phyloP scores from a whole-genome alignment of 2,888 invertebrate genomes.

The Antitype chi region DNA sequence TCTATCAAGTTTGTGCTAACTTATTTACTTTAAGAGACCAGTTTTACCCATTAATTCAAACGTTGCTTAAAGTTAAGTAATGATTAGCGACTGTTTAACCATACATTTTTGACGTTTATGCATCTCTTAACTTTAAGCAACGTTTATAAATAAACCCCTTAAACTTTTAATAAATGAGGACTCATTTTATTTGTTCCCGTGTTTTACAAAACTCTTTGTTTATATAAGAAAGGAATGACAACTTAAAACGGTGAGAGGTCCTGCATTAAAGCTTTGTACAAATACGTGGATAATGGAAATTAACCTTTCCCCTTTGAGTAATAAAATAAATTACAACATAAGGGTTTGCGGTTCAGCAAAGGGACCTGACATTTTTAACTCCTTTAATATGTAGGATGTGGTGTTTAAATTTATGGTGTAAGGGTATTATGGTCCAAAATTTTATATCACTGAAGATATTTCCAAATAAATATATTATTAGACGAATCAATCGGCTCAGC shows the following conservation, averaged over 20 bases:
- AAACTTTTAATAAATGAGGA: not conserved
- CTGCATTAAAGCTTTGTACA: not conserved
- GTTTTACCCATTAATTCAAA: too few species aligned
- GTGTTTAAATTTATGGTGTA: too few species aligned
- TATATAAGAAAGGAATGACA: not conserved
- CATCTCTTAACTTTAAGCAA: too few species aligned
- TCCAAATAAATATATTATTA: not conserved
- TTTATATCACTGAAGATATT: not conserved
- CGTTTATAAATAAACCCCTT: too few species aligned
- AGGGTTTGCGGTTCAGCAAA: not conserved
- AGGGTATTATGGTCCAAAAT: not conserved
- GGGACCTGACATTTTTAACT: not conserved
- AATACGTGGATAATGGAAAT: slow-evolving; percentile 11
- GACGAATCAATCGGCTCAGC: too few species aligned
- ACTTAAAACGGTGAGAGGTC: not conserved
- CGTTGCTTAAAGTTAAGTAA: too few species aligned
- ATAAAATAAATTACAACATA: slow-evolving; percentile 13
- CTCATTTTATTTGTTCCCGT: too few species aligned
- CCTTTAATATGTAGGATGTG: not conserved
- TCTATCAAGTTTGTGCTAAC: not conserved
- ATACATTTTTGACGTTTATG: too few species aligned
- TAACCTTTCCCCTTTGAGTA: slow-evolving; percentile 3
- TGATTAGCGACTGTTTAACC: too few species aligned
- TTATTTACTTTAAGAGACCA: not conserved
- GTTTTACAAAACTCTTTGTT: not conserved